Percentiles rank a stretch among this genome's conserved stretches.
phyloP scores from a whole-genome alignment of 2,113 vertebrate species.

The Ameiurus melas region DNA sequence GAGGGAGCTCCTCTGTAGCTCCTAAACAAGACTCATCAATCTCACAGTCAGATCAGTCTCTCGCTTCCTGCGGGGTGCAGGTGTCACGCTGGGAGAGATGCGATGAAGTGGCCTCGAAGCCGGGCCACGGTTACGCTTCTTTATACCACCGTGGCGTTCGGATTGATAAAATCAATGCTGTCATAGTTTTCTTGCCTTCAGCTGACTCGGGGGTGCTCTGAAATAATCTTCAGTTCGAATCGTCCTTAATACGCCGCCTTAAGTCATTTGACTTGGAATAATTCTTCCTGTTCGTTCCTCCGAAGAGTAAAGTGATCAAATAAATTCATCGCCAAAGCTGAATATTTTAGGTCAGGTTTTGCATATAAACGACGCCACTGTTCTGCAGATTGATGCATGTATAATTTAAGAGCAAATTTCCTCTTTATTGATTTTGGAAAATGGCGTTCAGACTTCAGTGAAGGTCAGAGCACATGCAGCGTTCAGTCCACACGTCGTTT shows the following conservation, averaged over 20 bases:
- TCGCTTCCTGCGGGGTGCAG: conserved; percentile 26
- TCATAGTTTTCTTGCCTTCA: conserved; percentile 49
- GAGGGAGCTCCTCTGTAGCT: conserved; percentile 15
- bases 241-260: neutral
- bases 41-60: conserved; percentile 38
- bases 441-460: neutral
- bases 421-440: conserved; percentile 31
- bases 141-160: conserved; percentile 48
- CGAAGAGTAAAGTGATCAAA: neutral
- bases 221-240: conserved; percentile 46
- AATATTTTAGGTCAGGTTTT: conserved; percentile 1
- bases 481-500: neutral
- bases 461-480: conserved; percentile 16
- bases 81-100: conserved; percentile 27
- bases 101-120: conserved; percentile 49
- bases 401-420: conserved; percentile 49
- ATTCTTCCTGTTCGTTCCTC: neutral
- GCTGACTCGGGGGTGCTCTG: conserved; percentile 29
- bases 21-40: conserved; percentile 43
- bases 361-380: too few species aligned
- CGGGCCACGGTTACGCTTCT: conserved; percentile 26
- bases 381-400: conserved; percentile 1
- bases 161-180: conserved; percentile 48
- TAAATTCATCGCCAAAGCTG: neutral
- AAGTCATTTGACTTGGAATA: neutral